Evolutionary conservation across 2,888 invertebrate genomes (phyloP).

Genomic region (Anoplius nigerrimus): DNA sequence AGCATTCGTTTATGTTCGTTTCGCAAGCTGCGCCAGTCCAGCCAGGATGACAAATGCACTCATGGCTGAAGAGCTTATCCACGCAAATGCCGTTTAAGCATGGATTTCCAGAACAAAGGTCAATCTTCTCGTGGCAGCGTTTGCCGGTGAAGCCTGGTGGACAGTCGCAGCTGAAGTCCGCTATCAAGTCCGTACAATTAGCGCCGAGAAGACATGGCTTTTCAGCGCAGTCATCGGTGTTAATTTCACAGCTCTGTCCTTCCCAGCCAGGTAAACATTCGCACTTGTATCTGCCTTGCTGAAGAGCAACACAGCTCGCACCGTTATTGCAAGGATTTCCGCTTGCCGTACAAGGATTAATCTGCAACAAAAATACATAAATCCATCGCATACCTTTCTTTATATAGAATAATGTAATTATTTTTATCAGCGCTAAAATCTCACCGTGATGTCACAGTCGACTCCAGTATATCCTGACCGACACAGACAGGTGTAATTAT

Average conservation of each 20-base stretch:
- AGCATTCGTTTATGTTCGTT: constrained; percentile 93
- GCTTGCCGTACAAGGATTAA: constrained; percentile 92
- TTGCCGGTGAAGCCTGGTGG: constrained; percentile 97
- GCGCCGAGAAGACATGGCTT: constrained; percentile 93
- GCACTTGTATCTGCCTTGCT: constrained; percentile 95
- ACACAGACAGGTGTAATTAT: constrained; percentile 94
- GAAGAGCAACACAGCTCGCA: constrained; percentile 90
- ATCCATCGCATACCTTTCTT: neutral
- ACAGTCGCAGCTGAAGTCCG: constrained; percentile 95
- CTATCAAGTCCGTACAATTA: constrained; percentile 94
- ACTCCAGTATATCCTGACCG: constrained; percentile 95
- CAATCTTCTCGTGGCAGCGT: constrained; percentile 95
- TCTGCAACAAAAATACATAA: constrained; percentile 76
- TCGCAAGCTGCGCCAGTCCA: constrained; percentile 93
- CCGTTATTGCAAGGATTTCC: constrained; percentile 95
- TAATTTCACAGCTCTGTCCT: constrained; percentile 95
- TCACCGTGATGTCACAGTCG: constrained; percentile 91
- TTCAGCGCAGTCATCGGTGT: constrained; percentile 95
- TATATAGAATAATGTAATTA: too few relatives aligned
- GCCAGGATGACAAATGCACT: constrained; percentile 94
- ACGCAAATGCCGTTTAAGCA: constrained; percentile 96
- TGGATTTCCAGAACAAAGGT: constrained; percentile 91
- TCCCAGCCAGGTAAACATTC: constrained; percentile 98
- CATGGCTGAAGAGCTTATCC: constrained; percentile 89
- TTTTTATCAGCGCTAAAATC: neutral